Base-by-base conservation (phyloP, 2,113 vertebrate species). In the Paedocypris sp. region DNA sequence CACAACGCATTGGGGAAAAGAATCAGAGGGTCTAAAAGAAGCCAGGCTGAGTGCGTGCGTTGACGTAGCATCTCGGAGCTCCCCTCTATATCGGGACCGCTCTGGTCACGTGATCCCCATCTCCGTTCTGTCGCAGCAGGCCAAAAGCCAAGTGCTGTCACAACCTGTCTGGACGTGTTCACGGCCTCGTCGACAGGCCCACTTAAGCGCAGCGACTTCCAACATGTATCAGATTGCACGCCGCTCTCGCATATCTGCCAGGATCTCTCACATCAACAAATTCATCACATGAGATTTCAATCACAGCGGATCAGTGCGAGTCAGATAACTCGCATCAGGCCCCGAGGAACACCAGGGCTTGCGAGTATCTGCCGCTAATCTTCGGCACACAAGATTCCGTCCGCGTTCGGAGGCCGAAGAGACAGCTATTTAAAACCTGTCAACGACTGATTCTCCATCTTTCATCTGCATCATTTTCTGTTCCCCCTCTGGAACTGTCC, bases 401-500 rank as follows among this genome's bases (percentile, higher is more conserved):
- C 35, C 13, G n/a, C 20, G 25, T 8, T 56, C 15, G 26, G 52
- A 56, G 23, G 39, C 23, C 39, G 36, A 26, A 2, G 15, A 58
- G 18, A 42, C 54, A 10, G 12, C 28, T 20, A 43, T 58, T 58
- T 43, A 42, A 58, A 58, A 57, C 36, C n/a, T 31, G 38, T 43
- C 38, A 43, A 22, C 12, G 26, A 58, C 26, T 9, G 39, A 20
- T 58, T 26, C 41, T 22, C 29, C 29, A 4, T 7, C 7, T 31
- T 33, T 57, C 38, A 41, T 43, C 53, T 58, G 16, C 53, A 42
- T 32, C 4, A 36, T 68, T 46, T 31, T 22, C 46, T 36, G 5
- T 7, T 31, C 18, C 54, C 56, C 15, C 28, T 19, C 46, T 29
- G 20, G 41, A 60, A 36, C 52, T 64, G 56, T 42, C 59, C 67